phyloP scores from a whole-genome alignment of 2,797 vertebrate genomes.

The Leptoclinus maculatus region DNA sequence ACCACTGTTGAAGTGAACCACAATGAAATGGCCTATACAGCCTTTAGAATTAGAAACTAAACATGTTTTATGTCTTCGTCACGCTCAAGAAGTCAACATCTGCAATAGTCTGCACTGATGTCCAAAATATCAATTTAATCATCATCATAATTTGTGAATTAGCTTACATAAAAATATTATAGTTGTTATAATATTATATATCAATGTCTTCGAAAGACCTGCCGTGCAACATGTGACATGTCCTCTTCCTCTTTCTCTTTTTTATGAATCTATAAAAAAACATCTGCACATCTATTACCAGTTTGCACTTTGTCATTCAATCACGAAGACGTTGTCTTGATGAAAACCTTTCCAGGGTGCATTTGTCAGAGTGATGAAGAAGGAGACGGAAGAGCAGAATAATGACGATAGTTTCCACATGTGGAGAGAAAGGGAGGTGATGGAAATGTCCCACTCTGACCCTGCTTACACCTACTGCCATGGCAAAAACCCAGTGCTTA shows the following conservation, averaged over 20 bases:
- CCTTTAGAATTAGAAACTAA: neutral
- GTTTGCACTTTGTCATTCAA: neutral
- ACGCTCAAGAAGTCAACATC: neutral
- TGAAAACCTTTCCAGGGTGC: conserved; percentile 36
- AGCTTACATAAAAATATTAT: neutral
- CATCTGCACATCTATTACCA: conserved; percentile 5
- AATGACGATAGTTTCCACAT: neutral
- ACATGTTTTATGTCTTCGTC: neutral
- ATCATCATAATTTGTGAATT: neutral
- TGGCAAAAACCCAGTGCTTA: conserved; percentile 12
- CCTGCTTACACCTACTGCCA: neutral
- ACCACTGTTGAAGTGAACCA: neutral
- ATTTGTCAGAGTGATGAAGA: conserved; percentile 21
- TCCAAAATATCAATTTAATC: neutral
- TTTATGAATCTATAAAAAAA: conserved; percentile 21
- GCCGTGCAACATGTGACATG: neutral
- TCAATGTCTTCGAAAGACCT: neutral
- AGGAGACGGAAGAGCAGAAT: conserved; percentile 6
- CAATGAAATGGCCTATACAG: conserved; percentile 2
- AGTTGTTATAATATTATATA: neutral
- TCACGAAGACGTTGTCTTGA: conserved; percentile 20
- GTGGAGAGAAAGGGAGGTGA: conserved; percentile 16
- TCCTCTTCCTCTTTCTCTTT: neutral
- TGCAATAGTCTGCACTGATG: too few species aligned
- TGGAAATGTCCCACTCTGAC: neutral